Conservation (phyloP, 2,797 vertebrate species). For the Spinus pinus region DNA sequence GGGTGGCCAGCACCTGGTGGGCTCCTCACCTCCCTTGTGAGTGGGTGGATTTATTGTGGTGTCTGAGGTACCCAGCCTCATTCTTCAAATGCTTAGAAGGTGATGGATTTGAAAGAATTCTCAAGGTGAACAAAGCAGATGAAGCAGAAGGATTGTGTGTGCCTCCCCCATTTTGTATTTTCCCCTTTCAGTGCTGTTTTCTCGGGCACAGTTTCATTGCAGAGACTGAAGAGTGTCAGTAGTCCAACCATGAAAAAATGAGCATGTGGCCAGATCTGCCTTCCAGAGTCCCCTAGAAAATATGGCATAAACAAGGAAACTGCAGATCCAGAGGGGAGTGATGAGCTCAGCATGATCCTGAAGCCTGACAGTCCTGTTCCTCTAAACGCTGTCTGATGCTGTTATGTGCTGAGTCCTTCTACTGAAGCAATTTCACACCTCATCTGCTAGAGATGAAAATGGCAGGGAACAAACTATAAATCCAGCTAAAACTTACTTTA, state of each 20-base stretch:
- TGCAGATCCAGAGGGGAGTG: neutral
- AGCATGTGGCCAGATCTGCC: neutral
- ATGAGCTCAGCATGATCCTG: neutral
- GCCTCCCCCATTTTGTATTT: neutral
- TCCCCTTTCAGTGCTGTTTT: neutral
- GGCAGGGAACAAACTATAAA: constrained; percentile 58
- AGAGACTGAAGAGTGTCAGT: neutral
- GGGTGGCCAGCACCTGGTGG: neutral
- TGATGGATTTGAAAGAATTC: neutral
- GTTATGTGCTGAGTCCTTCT: constrained; percentile 17
- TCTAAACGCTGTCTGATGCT: neutral
- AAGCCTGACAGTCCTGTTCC: neutral
- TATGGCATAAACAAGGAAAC: neutral
- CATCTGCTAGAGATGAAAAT: constrained; percentile 58
- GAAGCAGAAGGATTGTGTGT: neutral
- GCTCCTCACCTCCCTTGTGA: neutral
- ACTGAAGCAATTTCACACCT: constrained; percentile 63
- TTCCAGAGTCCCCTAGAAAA: neutral
- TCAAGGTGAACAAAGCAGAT: neutral
- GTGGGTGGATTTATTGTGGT: neutral
- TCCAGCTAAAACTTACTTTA: constrained; percentile 8
- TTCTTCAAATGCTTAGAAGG: neutral
- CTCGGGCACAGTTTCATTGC: neutral
- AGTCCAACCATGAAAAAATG: neutral
- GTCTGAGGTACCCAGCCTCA: neutral